These are phyloP conservation scores for Calypte anna DNA, from an alignment of 2,113 vertebrate genomes.

Conservation along the genomic window DNA sequence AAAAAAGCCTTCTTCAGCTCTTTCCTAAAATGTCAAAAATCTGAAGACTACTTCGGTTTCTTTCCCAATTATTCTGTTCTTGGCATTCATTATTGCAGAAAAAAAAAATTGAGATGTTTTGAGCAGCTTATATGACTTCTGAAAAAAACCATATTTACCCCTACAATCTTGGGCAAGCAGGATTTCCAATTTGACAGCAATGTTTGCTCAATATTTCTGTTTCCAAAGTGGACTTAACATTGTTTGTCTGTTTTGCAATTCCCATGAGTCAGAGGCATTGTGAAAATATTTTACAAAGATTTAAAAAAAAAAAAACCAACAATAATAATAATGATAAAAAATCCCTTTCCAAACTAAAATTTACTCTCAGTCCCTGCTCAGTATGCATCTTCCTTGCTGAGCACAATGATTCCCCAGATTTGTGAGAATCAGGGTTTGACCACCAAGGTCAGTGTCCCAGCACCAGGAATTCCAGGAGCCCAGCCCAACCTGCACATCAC, in stretches of 20 bases:
- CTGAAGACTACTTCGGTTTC: neutral
- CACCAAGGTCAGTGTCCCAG: neutral
- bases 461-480: neutral
- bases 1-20: constrained; percentile 9
- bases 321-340: neutral
- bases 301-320: neutral
- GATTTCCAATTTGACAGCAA: neutral
- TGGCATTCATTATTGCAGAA: constrained; percentile 5
- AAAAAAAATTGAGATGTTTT: neutral
- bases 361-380: neutral
- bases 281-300: neutral
- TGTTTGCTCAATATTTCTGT: neutral
- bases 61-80: constrained; percentile 32
- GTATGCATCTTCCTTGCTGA: neutral
- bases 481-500: neutral
- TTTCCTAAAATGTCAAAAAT: constrained; percentile 52
- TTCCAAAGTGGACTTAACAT: neutral
- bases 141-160: neutral
- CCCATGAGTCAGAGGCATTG: neutral
- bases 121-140: neutral
- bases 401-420: neutral
- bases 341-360: neutral
- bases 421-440: neutral
- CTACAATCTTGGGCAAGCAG: neutral
- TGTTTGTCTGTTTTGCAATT: neutral